Base-by-base conservation (phyloP, 1,140 invertebrate genomes). In the Ceratoteleas bidentatus region DNA sequence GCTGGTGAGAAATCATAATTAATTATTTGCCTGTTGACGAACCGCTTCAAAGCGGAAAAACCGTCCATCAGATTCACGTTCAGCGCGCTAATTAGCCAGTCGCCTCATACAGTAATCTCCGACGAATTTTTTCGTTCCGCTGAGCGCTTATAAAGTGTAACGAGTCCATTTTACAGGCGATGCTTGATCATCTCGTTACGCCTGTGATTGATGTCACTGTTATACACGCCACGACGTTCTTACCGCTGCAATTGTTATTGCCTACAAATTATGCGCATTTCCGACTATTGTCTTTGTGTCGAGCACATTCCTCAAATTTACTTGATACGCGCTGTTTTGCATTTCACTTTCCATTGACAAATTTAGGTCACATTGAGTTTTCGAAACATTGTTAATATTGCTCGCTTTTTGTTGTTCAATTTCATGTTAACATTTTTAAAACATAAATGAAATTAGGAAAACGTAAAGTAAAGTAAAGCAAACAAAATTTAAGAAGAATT, bases 171-270 rank as follows among this genome's bases (percentile, higher is more conserved):
- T 75, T 70, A 53, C 34, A 70, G 52, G 52, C 40, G 60, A 36
- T 65, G 65, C 75, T 81, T 75, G 75, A 81, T 75, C 58, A 75
- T 70, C 70, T 75, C 45, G 70, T 81, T 81, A 75, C 50, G 45
- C 7, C 9, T 6, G 72, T 75, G 78, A 81, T 81, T 81, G 65
- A 75, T 81, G 72, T 73, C 65, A 81, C 65, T 81, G 70, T 81
- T 81, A 70, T 75, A 74, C 57, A 53, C 57, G 57, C 70, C 75
- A 70, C 65, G 70, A 65, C 40, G 50, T 75, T 53, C n/a, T 49
- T 70, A 69, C 69, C 34, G 49, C 49, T 64, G 47, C 52, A 77
- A 64, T 61, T 64, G 49, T 58, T 57, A 58, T 70, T 70, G 34
- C 40, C 3, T 36, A 62, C 62, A 76, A 68, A 61, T 77, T 66